Percentiles rank a stretch among this genome's conserved stretches.
Conservation (phyloP, 1,140 invertebrate genomes). For the Argopecten irradians region DNA sequence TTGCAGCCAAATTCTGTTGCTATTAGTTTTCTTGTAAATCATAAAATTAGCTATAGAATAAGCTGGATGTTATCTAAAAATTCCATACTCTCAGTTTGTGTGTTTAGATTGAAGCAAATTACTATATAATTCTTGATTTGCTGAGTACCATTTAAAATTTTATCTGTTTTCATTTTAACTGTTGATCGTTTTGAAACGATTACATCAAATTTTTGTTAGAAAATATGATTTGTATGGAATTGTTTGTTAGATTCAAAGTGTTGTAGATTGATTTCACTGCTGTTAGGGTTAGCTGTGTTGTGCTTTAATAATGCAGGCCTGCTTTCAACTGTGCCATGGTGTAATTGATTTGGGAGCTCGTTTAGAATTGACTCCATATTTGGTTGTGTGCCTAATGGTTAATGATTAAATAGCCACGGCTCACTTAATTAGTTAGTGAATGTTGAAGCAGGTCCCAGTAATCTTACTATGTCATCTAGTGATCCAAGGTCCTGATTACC, state of each 20-base stretch:
- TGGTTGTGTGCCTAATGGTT: neutral
- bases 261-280: neutral
- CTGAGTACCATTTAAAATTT: neutral
- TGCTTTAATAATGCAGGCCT: neutral
- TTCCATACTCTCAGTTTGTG: too few relatives aligned
- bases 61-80: too few relatives aligned
- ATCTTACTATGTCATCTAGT: neutral
- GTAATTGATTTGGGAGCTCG: neutral
- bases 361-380: slow-evolving; percentile 11
- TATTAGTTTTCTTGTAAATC: too few relatives aligned
- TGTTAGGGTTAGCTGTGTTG: neutral
- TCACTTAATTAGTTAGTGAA: neutral
- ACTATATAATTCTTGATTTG: too few relatives aligned
- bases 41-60: too few relatives aligned
- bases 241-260: neutral
- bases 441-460: neutral
- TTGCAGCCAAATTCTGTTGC: too few relatives aligned
- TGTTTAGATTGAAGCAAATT: too few relatives aligned
- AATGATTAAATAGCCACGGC: neutral
- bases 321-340: neutral
- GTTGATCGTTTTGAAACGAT: neutral
- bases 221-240: neutral
- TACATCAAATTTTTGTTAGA: neutral
- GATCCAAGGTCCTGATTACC: neutral
- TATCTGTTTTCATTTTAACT: neutral